phyloP scores from a whole-genome alignment of 2,888 invertebrate species.

The Lycaena phlaeas region DNA sequence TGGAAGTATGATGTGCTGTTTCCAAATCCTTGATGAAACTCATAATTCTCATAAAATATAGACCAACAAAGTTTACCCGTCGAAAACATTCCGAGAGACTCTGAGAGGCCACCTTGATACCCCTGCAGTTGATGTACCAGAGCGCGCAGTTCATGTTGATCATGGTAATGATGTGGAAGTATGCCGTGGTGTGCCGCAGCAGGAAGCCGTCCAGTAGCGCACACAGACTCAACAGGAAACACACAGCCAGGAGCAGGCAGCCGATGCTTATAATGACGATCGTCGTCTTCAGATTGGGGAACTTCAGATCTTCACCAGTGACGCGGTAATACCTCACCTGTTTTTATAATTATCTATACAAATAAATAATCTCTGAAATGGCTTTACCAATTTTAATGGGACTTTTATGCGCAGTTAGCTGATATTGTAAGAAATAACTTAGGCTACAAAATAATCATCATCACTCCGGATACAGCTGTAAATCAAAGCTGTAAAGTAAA shows the following conservation, averaged over 20 bases:
- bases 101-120: slow-evolving; percentile 75
- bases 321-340: slow-evolving; percentile 72
- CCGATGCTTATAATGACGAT: slow-evolving; percentile 76
- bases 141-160: slow-evolving; percentile 82
- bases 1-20: too few species aligned
- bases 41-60: background rate
- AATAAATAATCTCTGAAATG: slow-evolving; percentile 2
- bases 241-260: slow-evolving; percentile 73
- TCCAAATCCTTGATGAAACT: background rate
- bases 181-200: slow-evolving; percentile 74
- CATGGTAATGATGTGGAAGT: slow-evolving; percentile 79
- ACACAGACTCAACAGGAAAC: slow-evolving; percentile 74
- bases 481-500: too few species aligned
- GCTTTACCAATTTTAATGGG: slow-evolving; percentile 12
- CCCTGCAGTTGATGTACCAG: slow-evolving; percentile 80
- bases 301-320: slow-evolving; percentile 74
- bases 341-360: slow-evolving; percentile 7
- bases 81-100: slow-evolving; percentile 68
- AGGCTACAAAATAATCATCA: too few species aligned
- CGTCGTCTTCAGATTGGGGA: slow-evolving; percentile 73
- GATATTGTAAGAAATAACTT: too few species aligned
- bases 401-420: too few species aligned
- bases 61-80: slow-evolving; percentile 35
- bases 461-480: too few species aligned
- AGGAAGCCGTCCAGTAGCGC: slow-evolving; percentile 76